A percentile compares a stretch with the other conserved stretches of the same genome.
These are phyloP conservation scores for human (Homo sapiens) DNA, from an alignment of 2,113 vertebrate genomes.

Conservation along the genomic window DNA sequence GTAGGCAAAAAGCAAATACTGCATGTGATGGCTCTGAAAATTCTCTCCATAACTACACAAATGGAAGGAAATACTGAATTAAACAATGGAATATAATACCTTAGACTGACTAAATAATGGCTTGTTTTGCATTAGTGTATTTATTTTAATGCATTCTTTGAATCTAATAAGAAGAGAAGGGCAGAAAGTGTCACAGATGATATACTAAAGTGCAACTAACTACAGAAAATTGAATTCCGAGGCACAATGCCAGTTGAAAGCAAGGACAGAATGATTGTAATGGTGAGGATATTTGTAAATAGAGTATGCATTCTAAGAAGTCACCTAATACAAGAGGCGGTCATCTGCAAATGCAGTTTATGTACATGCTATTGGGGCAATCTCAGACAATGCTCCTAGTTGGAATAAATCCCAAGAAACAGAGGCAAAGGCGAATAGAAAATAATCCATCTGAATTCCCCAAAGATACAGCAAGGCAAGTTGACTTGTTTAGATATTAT, in stretches of 20 bases:
- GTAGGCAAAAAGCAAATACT: background rate
- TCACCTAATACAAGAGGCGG: background rate
- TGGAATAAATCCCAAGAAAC: background rate
- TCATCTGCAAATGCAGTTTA: background rate
- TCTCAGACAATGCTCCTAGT: background rate
- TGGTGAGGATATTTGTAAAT: background rate
- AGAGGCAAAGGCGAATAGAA: background rate
- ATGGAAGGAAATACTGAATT: slow-evolving; percentile 26
- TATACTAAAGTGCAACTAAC: background rate
- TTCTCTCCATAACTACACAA: background rate
- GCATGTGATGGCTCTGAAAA: background rate
- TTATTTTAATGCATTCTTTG: slow-evolving; percentile 31
- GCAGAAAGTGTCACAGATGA: background rate
- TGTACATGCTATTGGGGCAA: background rate
- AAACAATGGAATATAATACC: slow-evolving; percentile 12
- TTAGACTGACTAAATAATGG: slow-evolving; percentile 33
- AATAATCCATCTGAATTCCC: background rate
- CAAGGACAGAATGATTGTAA: background rate
- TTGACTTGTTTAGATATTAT: background rate
- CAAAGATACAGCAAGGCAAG: background rate
- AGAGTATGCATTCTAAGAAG: background rate
- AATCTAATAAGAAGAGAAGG: slow-evolving; percentile 30
- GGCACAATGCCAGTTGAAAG: background rate
- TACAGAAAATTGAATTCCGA: slow-evolving; percentile 11
- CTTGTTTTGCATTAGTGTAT: background rate